Conservation (phyloP, 2,888 invertebrate species). For the Sialis fuliginosa region DNA sequence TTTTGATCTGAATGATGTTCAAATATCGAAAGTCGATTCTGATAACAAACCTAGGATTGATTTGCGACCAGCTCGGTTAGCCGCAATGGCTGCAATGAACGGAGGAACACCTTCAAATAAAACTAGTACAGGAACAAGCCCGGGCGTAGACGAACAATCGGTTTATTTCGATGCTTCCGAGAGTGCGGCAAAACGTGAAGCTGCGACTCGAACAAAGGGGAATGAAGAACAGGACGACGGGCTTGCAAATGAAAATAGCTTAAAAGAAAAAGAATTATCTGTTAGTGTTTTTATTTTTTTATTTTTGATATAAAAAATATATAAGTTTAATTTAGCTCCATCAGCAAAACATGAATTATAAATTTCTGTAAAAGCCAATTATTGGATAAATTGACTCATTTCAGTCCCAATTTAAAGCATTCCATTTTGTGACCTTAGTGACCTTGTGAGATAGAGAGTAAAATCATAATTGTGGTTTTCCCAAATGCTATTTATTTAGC, state of each 20-base stretch:
- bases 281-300: constrained; percentile 1
- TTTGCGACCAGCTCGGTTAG: background rate
- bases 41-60: constrained; percentile 1
- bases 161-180: constrained; percentile 69
- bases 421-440: no score
- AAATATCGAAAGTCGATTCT: no score
- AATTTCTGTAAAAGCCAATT: no score
- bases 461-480: no score
- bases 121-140: constrained; percentile 19
- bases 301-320: background rate
- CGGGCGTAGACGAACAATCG: constrained; percentile 54
- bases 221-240: constrained; percentile 9
- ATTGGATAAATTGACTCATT: no score
- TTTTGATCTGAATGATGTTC: no score
- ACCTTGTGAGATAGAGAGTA: no score
- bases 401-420: no score
- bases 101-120: background rate
- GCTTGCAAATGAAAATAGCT: constrained; percentile 9
- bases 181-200: constrained; percentile 19
- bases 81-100: background rate
- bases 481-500: no score
- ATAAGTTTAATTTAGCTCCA: no score
- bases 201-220: constrained; percentile 1
- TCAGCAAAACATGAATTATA: no score
- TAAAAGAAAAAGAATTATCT: constrained; percentile 8